Evolutionary conservation across 2,797 vertebrate genomes (phyloP).

Genomic region (Triplophysa bombifrons): DNA sequence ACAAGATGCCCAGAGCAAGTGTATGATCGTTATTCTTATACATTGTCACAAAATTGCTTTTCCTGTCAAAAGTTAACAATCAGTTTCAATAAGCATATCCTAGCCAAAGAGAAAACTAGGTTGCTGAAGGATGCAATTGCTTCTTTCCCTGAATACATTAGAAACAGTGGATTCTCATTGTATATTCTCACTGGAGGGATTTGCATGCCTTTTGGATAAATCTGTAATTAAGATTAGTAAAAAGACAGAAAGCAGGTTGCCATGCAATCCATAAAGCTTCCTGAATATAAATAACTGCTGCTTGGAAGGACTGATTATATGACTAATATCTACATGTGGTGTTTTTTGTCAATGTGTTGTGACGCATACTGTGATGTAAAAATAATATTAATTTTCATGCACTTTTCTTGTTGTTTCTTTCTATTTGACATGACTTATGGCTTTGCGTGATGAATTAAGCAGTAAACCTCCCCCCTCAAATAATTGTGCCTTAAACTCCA

Average conservation of each 20-base stretch:
- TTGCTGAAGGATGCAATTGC: constrained; percentile 7
- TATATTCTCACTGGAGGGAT: constrained; percentile 31
- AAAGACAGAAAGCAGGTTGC: constrained; percentile 16
- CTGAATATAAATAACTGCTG: constrained; percentile 18
- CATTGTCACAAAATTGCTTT: not conserved
- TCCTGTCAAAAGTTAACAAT: constrained; percentile 24
- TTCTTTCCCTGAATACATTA: constrained; percentile 11
- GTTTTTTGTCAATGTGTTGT: no score
- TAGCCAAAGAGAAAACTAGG: constrained; percentile 10
- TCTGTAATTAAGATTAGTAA: constrained; percentile 17
- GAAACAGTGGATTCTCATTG: constrained; percentile 6
- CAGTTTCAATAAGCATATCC: constrained; percentile 25
- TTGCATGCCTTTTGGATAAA: constrained; percentile 16
- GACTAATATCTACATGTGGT: not conserved
- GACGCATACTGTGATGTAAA: no score
- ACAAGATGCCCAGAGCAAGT: constrained; percentile 26
- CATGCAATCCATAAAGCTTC: constrained; percentile 3
- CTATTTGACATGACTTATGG: not conserved
- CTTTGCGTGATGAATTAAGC: not conserved
- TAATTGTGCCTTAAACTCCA: not conserved
- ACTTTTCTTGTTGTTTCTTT: no score
- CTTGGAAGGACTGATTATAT: not conserved
- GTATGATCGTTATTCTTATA: constrained; percentile 32
- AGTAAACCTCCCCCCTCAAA: not conserved
- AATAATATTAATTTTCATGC: no score